Percentiles rank a stretch among this genome's conserved stretches.
These are phyloP conservation scores for Xiphophorus maculatus DNA, from an alignment of 2,113 vertebrate species.

Conservation along the genomic window DNA sequence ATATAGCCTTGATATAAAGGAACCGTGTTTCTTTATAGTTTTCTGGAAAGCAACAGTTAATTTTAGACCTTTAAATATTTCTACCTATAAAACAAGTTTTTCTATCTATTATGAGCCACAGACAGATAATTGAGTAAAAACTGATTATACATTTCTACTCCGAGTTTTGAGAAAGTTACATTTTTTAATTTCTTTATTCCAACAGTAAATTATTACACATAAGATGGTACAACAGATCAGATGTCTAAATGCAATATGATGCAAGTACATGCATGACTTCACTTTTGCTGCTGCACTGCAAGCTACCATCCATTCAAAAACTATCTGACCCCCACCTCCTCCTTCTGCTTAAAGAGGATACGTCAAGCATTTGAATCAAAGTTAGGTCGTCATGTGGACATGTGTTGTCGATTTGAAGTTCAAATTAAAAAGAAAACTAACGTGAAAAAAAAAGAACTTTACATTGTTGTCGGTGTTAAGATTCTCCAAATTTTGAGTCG, in stretches of 20 bases:
- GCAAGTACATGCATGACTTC: conserved; percentile 48
- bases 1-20: too few species aligned
- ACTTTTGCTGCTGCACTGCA: conserved; percentile 39
- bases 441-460: background rate
- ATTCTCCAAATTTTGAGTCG: background rate
- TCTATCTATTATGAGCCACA: background rate
- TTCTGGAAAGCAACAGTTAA: background rate
- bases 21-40: too few species aligned
- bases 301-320: conserved; percentile 29
- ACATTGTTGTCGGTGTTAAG: background rate
- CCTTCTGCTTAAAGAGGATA: background rate
- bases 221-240: conserved; percentile 8
- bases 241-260: conserved; percentile 23
- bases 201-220: background rate
- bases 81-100: background rate
- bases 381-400: conserved; percentile 50
- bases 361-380: conserved; percentile 47
- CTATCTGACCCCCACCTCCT: conserved; percentile 21
- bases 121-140: background rate
- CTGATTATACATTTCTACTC: too few species aligned
- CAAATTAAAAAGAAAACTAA: background rate
- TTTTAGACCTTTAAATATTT: background rate
- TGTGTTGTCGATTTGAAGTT: conserved; percentile 41
- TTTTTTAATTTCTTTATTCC: background rate
- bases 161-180: background rate